phyloP scores from a whole-genome alignment of 1,140 invertebrate genomes.

The Lasioglossum baleicum region DNA sequence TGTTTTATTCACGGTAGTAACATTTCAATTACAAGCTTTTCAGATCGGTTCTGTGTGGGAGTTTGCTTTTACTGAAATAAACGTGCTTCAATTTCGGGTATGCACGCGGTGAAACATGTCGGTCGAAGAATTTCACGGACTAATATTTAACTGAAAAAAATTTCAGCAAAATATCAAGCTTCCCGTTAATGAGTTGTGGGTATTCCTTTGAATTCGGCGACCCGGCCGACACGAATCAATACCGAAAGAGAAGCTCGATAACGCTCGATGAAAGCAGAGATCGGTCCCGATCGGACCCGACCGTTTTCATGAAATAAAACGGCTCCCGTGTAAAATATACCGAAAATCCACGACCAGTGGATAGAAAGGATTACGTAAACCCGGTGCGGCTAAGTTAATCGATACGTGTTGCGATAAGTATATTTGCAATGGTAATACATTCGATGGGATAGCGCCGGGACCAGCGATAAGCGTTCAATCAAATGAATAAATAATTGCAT shows the following conservation, averaged over 20 bases:
- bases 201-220: neutral
- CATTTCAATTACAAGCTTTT: too few species aligned
- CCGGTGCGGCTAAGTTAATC: neutral
- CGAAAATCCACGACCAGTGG: neutral
- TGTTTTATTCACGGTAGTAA: too few species aligned
- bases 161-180: neutral
- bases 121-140: neutral
- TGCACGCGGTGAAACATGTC: too few species aligned
- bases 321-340: neutral
- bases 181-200: neutral
- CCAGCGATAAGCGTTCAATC: conserved; percentile 10
- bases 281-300: too few species aligned
- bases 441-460: conserved; percentile 34
- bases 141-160: too few species aligned
- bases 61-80: neutral
- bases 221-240: neutral
- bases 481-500: neutral
- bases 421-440: conserved; percentile 52
- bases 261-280: neutral
- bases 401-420: conserved; percentile 18
- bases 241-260: neutral
- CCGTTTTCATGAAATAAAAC: neutral
- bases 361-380: neutral
- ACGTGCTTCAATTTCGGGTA: neutral
- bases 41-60: too few species aligned